These are phyloP conservation scores for Drosophila quadrilineata DNA, from an alignment of 1,140 invertebrate genomes.

Conservation along the genomic window DNA sequence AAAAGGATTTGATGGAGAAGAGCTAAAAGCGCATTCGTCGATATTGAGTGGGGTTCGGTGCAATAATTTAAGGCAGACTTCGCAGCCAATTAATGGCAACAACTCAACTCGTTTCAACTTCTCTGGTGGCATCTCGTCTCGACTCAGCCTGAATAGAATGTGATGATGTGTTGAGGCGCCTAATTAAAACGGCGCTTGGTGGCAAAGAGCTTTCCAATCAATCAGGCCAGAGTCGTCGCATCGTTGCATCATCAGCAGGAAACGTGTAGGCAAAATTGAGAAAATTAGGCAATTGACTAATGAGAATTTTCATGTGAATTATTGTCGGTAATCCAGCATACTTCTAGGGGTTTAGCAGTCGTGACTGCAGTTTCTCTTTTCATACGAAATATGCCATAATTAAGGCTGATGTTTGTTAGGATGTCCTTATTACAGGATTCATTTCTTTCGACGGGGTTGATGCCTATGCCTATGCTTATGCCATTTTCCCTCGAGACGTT, in stretches of 20 bases:
- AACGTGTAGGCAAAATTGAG: slow-evolving; percentile 46
- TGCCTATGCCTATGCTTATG: too few species aligned
- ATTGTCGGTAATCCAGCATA: slow-evolving; percentile 17
- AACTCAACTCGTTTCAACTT: slow-evolving; percentile 34
- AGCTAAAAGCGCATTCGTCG: slow-evolving; percentile 39
- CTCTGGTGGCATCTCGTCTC: background rate
- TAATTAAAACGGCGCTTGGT: slow-evolving; percentile 61
- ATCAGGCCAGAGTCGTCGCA: slow-evolving; percentile 59
- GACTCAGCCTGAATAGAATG: too few species aligned
- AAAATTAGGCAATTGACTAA: slow-evolving; percentile 76
- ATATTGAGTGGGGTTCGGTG: slow-evolving; percentile 17
- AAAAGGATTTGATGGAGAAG: background rate
- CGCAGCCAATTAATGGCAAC: slow-evolving; percentile 64
- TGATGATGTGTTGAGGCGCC: slow-evolving; percentile 29
- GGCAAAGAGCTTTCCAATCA: slow-evolving; percentile 64
- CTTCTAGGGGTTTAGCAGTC: background rate
- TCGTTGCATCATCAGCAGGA: too few species aligned
- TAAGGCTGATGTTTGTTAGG: slow-evolving; percentile 69
- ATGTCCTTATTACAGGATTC: background rate
- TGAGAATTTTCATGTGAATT: slow-evolving; percentile 30
- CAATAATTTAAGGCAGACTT: slow-evolving; percentile 53
- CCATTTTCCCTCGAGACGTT: slow-evolving; percentile 40
- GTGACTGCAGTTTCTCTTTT: background rate
- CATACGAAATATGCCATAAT: slow-evolving; percentile 66
- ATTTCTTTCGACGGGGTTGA: slow-evolving; percentile 52